Conservation (phyloP, 2,797 vertebrate genomes). For the Megalops cyprinoides region DNA sequence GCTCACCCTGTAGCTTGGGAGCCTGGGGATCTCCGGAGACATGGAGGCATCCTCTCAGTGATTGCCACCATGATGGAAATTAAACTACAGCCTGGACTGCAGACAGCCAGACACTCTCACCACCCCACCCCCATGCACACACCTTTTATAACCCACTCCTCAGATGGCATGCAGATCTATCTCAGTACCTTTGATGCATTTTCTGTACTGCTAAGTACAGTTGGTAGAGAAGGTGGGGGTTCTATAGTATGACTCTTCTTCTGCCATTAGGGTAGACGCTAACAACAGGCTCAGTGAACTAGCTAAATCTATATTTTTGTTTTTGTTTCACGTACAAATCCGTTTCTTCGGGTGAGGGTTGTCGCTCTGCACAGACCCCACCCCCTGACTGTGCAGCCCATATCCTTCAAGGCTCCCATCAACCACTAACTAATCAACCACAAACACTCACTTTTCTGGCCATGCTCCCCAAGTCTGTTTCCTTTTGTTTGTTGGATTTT, state of each 20-base stretch:
- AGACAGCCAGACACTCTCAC: no score
- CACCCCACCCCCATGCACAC: background rate
- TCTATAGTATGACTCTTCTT: no score
- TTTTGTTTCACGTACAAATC: no score
- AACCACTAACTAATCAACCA: background rate
- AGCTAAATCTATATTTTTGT: no score
- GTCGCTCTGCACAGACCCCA: no score
- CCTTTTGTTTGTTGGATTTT: background rate
- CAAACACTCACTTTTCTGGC: background rate
- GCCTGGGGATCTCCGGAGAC: background rate
- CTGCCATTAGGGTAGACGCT: no score
- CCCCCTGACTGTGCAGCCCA: no score
- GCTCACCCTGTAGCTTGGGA: background rate
- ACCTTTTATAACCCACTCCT: no score
- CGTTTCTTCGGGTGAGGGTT: no score
- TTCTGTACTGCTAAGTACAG: background rate
- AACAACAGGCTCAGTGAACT: no score
- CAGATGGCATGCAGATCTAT: background rate
- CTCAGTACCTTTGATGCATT: background rate
- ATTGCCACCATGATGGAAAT: conserved; percentile 7
- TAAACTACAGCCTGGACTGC: background rate
- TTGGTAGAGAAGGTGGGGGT: background rate
- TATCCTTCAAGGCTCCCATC: background rate
- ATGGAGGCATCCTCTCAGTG: background rate
- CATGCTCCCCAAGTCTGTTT: background rate